Evolutionary conservation across 2,888 invertebrate species (phyloP), one percentile per base, ranked within the genome.

Genomic region (Cyclophora albipunctata): DNA sequence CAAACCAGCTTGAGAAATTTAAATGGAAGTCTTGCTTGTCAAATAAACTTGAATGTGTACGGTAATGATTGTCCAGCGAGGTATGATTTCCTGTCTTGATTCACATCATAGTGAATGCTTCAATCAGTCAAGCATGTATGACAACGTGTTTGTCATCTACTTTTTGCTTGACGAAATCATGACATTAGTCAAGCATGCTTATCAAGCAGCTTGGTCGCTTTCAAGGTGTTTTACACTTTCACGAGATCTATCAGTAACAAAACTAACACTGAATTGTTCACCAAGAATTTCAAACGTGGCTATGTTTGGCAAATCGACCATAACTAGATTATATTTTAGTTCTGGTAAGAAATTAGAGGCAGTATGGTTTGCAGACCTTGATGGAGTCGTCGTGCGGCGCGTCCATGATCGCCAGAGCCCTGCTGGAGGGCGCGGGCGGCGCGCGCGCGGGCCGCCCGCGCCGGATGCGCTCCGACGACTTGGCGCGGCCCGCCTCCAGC

Each of bases 381-480:
- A 20, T 20, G 20, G 20, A 20, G 20, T 90, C 91, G 40, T 91
- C 91, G 0, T 91, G 91, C 6, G 92, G 92, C 7, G 91, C 92
- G 87, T 81, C 95, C 94, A 82, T 86, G 54, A 87, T 81, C 4
- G 87, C 87, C 3, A 88, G 67, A 4, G 86, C 77, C 33, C 82
- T 70, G 52, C 80, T 80, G 40, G 78, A 69, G 2, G 84, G 84
- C 46, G 78, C 83, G 7, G 86, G 86, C 0, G 81, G 83, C 0
- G 79, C 79, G 2, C 85, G 73, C 0, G 84, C 81, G 0, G 80
- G 80, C 5, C 91, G 79, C 73, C 91, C 91, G 66, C 90, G 92
- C 66, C 93, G 90, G 37, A 94, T 92, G 3, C 94, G 86, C 68
- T 94, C 94, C 49, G 93, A 93, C 3, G 91, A 90, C 81, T 93